Evolutionary conservation across 2,888 invertebrate species (phyloP).

Genomic region (Ennomos fuscantarius): DNA sequence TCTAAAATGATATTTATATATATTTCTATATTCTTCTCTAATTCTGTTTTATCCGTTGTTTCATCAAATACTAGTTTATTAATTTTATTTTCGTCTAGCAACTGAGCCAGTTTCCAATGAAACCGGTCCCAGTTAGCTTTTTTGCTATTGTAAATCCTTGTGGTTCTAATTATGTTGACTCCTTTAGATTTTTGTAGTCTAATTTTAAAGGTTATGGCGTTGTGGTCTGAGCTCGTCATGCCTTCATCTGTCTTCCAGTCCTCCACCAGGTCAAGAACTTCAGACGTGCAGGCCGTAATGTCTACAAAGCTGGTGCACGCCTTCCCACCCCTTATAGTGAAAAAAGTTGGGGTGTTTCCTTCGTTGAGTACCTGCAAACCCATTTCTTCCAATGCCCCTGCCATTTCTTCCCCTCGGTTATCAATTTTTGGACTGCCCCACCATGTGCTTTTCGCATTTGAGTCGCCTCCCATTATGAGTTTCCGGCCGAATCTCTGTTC

Average conservation of each 20-base stretch:
- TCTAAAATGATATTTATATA: conserved; percentile 14
- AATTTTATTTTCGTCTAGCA: background rate
- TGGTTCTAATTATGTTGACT: conserved; percentile 16
- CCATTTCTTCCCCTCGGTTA: conserved; percentile 23
- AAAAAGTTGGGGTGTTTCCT: conserved; percentile 26
- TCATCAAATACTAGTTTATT: background rate
- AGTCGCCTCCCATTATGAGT: conserved; percentile 9
- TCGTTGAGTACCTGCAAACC: conserved; percentile 31
- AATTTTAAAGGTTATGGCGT: conserved; percentile 28
- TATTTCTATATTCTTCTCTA: conserved; percentile 4
- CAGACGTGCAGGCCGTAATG: conserved; percentile 28
- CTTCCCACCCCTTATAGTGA: too few species aligned
- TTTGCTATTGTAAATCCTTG: conserved; percentile 31
- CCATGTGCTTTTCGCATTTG: conserved; percentile 2
- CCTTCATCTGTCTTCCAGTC: conserved; percentile 29
- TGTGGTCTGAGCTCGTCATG: conserved; percentile 38
- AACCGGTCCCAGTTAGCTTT: conserved; percentile 39
- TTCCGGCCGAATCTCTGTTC: background rate
- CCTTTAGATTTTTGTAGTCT: conserved; percentile 13
- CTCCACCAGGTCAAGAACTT: conserved; percentile 19
- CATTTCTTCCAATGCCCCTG: conserved; percentile 22
- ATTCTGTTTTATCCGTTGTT: background rate
- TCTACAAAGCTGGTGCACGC: too few species aligned
- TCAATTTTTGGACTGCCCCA: conserved; percentile 1
- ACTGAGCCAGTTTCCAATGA: conserved; percentile 28